Evolutionary conservation across 2,113 vertebrate species (phyloP).

Genomic region (Chaetura pelagica): DNA sequence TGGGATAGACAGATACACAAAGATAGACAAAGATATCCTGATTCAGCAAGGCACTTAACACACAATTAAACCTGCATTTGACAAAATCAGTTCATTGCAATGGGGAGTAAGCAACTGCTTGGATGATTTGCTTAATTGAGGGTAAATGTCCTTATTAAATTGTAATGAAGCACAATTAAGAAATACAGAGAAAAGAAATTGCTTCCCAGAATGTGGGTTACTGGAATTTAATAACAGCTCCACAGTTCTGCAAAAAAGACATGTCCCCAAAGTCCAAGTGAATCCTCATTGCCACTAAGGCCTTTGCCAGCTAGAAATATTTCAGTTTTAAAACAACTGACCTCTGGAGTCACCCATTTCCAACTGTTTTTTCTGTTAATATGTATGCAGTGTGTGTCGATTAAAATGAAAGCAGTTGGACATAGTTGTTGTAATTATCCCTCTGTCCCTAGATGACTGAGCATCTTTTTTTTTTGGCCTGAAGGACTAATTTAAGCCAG

Average conservation of each 20-base stretch:
- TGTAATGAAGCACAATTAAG: constrained; percentile 51
- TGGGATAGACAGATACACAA: neutral
- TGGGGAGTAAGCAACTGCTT: neutral
- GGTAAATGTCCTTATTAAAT: constrained; percentile 56
- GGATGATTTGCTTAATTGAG: constrained; percentile 58
- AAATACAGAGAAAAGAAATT: constrained; percentile 19
- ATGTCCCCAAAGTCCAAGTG: neutral
- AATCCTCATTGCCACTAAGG: neutral
- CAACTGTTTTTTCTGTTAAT: neutral
- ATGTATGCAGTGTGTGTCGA: neutral
- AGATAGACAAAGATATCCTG: neutral
- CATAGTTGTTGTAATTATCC: neutral
- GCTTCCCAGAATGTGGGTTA: neutral
- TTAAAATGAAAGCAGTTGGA: constrained; percentile 21
- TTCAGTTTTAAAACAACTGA: neutral
- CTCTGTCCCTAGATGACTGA: constrained; percentile 8
- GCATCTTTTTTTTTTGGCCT: neutral
- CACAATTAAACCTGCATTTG: neutral
- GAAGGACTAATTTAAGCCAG: neutral
- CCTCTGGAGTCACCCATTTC: neutral
- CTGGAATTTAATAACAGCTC: neutral
- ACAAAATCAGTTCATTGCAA: constrained; percentile 44
- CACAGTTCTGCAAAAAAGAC: constrained; percentile 8
- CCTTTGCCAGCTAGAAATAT: neutral
- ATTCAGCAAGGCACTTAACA: constrained; percentile 43